Conservation (phyloP, 2,797 vertebrate genomes). For the Lutra lutra region DNA sequence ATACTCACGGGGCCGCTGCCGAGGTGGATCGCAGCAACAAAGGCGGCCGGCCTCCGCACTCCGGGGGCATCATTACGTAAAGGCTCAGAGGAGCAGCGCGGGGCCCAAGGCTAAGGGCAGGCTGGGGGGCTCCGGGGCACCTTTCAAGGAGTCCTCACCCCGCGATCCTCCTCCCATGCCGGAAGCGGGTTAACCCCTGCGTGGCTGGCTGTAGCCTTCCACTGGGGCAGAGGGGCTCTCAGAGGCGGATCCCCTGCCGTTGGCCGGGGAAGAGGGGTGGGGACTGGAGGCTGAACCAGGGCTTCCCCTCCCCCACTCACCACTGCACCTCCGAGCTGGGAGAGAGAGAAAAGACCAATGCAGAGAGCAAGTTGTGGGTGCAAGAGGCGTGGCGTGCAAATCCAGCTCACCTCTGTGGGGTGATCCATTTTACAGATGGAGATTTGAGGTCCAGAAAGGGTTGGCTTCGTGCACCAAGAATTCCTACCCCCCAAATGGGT, state of each 20-base stretch:
- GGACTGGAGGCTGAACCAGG: neutral
- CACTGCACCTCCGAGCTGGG: fast-evolving
- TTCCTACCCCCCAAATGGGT: neutral
- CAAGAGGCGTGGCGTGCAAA: fast-evolving
- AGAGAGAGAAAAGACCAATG: neutral
- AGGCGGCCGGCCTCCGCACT: neutral
- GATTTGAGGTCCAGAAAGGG: neutral
- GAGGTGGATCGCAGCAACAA: constrained; percentile 51
- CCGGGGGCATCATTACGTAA: constrained; percentile 66
- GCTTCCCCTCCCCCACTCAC: neutral
- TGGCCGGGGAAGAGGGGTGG: too few species aligned
- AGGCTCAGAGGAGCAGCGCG: neutral
- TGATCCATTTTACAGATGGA: neutral
- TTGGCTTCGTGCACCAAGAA: neutral
- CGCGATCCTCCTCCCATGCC: neutral
- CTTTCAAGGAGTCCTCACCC: neutral
- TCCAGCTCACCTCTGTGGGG: neutral
- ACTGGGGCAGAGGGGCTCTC: neutral
- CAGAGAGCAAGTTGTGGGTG: neutral
- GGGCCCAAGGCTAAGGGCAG: fast-evolving
- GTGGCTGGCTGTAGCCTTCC: neutral
- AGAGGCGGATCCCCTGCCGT: neutral
- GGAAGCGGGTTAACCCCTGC: neutral
- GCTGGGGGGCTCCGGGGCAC: neutral
- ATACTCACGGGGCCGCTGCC: constrained; percentile 6